Evolutionary conservation across 1,140 invertebrate species (phyloP).

Genomic region (Heliconius congener): DNA sequence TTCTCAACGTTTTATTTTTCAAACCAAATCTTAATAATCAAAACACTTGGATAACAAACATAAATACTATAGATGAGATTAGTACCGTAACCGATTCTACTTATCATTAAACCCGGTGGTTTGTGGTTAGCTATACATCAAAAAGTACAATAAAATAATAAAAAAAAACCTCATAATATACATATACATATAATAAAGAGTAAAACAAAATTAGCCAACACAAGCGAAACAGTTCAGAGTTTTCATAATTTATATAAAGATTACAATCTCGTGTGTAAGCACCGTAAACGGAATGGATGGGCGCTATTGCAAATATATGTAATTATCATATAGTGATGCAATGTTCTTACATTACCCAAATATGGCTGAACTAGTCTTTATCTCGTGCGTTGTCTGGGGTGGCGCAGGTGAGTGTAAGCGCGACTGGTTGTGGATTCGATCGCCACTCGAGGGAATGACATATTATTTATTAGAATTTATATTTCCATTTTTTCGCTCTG

Average conservation of each 20-base stretch:
- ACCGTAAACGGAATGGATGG: conserved; percentile 6
- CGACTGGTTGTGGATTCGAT: too few species aligned
- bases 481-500: too few species aligned
- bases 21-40: too few species aligned
- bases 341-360: neutral
- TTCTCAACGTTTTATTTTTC: too few species aligned
- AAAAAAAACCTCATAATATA: neutral
- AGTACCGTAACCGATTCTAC: neutral
- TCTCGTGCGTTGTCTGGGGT: too few species aligned
- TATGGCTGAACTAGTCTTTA: neutral
- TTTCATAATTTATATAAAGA: conserved; percentile 1
- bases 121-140: too few species aligned
- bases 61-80: neutral
- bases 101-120: neutral
- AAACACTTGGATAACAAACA: neutral
- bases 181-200: neutral
- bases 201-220: neutral
- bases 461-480: too few species aligned
- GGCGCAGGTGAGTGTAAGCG: too few species aligned
- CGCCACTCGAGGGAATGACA: too few species aligned
- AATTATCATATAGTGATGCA: neutral
- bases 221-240: neutral
- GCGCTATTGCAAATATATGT: conserved; percentile 3
- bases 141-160: neutral
- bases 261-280: neutral